These are phyloP conservation scores for Cactoblastis cactorum DNA, from an alignment of 2,888 invertebrate species.

Conservation along the genomic window DNA sequence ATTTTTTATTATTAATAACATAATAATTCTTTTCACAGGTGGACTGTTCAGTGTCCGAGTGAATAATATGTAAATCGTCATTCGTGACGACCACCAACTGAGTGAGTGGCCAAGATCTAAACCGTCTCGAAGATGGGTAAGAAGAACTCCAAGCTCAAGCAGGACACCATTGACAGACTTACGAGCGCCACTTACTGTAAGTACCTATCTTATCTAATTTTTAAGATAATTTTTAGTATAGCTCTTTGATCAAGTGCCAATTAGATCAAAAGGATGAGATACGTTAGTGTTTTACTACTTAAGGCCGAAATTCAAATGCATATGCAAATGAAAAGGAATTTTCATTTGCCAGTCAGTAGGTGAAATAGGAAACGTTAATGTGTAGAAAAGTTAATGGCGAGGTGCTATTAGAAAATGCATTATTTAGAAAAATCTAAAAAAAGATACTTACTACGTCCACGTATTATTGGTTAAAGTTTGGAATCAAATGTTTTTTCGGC, in stretches of 20 bases:
- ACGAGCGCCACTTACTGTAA: constrained; percentile 97
- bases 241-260: neutral
- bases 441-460: too few relatives aligned
- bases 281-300: too few relatives aligned
- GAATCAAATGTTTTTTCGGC: too few relatives aligned
- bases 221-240: neutral
- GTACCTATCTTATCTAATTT: constrained; percentile 45
- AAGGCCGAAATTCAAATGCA: too few relatives aligned
- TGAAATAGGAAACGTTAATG: too few relatives aligned
- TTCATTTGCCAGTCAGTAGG: too few relatives aligned
- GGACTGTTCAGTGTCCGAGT: constrained; percentile 29
- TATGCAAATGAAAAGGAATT: too few relatives aligned
- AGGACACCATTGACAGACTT: constrained; percentile 94
- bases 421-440: too few relatives aligned
- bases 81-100: constrained; percentile 36
- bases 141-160: constrained; percentile 97
- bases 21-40: constrained; percentile 48
- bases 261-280: neutral
- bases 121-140: constrained; percentile 88
- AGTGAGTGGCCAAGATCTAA: constrained; percentile 31
- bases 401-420: too few relatives aligned
- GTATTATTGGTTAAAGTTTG: too few relatives aligned
- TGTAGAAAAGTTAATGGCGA: too few relatives aligned
- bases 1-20: neutral
- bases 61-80: constrained; percentile 66